These are phyloP conservation scores for Drosophila bocqueti DNA, from an alignment of 1,140 invertebrate genomes.

Conservation along the genomic window DNA sequence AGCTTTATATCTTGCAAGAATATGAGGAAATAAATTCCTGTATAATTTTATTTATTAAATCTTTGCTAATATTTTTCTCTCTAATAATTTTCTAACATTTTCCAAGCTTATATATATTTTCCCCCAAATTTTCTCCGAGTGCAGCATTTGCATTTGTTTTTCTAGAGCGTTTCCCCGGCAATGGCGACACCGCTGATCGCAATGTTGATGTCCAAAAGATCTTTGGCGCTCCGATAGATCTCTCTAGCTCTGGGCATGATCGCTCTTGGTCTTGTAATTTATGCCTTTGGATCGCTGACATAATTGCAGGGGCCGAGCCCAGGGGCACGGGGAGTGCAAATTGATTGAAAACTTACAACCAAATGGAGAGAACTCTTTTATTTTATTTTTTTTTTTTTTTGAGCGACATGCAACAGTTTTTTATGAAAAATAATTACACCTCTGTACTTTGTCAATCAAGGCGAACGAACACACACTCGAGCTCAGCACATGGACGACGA, in stretches of 20 bases:
- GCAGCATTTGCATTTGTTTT: slow-evolving; percentile 51
- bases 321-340: slow-evolving; percentile 35
- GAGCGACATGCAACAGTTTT: slow-evolving; percentile 61
- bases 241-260: slow-evolving; percentile 43
- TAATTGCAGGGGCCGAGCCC: slow-evolving; percentile 56
- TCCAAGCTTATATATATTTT: not conserved
- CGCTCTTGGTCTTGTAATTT: slow-evolving; percentile 64
- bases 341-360: slow-evolving; percentile 79
- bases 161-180: slow-evolving; percentile 15
- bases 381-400: not conserved
- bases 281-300: slow-evolving; percentile 72
- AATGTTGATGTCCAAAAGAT: slow-evolving; percentile 61
- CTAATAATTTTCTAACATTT: not conserved
- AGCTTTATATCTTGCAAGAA: too few relatives aligned
- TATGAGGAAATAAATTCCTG: not conserved
- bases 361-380: not conserved
- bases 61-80: too few relatives aligned
- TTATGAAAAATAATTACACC: slow-evolving; percentile 84
- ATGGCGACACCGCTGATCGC: slow-evolving; percentile 31
- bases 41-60: not conserved
- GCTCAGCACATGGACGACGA: slow-evolving; percentile 41
- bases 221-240: slow-evolving; percentile 46
- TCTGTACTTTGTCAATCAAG: slow-evolving; percentile 83
- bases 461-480: slow-evolving; percentile 34
- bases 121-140: not conserved